Conservation (phyloP, 2,888 invertebrate genomes). For the Argynnis bischoffii region DNA sequence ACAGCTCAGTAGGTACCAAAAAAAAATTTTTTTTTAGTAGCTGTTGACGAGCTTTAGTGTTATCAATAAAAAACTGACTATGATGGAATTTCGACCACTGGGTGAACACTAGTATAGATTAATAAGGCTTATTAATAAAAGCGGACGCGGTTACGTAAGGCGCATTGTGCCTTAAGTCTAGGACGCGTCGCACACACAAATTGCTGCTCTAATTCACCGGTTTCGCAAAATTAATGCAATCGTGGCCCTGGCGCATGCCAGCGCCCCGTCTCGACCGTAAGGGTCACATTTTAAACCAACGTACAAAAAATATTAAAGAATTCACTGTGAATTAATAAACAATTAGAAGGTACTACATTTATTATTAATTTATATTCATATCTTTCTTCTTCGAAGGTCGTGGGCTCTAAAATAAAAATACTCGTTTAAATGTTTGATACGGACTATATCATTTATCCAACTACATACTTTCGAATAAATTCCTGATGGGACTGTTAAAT, state of each 20-base stretch:
- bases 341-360: background rate
- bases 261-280: slow-evolving; percentile 24
- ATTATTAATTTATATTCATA: too few species aligned
- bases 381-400: too few species aligned
- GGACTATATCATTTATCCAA: too few species aligned
- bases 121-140: slow-evolving; percentile 31
- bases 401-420: too few species aligned
- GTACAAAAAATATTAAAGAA: background rate
- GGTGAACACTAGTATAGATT: slow-evolving; percentile 1
- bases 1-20: too few species aligned
- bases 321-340: background rate
- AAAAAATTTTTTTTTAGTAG: too few species aligned
- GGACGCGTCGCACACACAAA: slow-evolving; percentile 73
- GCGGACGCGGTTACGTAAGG: slow-evolving; percentile 49
- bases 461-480: too few species aligned
- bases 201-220: slow-evolving; percentile 77
- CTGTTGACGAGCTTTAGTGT: too few species aligned
- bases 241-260: slow-evolving; percentile 52
- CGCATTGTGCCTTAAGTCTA: slow-evolving; percentile 56
- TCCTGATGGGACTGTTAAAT: too few species aligned
- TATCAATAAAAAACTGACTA: too few species aligned
- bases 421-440: too few species aligned
- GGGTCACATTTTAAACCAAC: slow-evolving; percentile 13
- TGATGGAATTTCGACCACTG: too few species aligned
- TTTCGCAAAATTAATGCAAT: slow-evolving; percentile 75